A percentile compares a stretch with the other conserved stretches of the same genome.
phyloP scores from a whole-genome alignment of 2,888 invertebrate genomes.

The Dione juno region DNA sequence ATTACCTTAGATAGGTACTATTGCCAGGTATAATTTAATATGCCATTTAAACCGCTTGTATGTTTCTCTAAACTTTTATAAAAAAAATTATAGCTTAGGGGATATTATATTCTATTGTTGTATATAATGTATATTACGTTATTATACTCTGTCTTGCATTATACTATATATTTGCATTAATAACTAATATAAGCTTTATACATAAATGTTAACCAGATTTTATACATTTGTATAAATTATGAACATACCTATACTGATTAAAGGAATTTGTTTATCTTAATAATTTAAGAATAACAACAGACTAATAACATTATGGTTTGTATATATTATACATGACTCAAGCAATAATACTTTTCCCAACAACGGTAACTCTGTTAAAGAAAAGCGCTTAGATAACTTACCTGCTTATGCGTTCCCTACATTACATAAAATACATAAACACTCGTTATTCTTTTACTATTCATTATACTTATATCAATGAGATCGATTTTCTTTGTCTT shows the following conservation, averaged over 20 bases:
- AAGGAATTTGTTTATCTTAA: background rate
- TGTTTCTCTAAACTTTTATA: background rate
- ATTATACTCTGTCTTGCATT: background rate
- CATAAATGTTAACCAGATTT: background rate
- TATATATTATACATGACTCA: background rate
- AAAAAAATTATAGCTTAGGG: background rate
- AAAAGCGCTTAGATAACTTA: background rate
- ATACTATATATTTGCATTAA: background rate
- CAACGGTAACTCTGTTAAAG: background rate
- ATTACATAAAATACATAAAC: conserved; percentile 32
- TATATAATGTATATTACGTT: background rate
- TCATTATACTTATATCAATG: conserved; percentile 55
- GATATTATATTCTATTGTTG: background rate
- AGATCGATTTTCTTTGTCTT: conserved; percentile 67
- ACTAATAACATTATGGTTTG: background rate
- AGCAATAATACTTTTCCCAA: background rate
- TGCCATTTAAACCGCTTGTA: conserved; percentile 6
- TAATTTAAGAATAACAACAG: background rate
- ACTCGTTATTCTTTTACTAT: conserved; percentile 52
- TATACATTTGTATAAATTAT: background rate
- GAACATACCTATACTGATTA: background rate
- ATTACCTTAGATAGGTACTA: conserved; percentile 21
- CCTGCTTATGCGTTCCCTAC: conserved; percentile 18
- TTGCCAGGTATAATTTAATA: conserved; percentile 21
- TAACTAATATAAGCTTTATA: background rate